Evolutionary conservation across 2,113 vertebrate genomes (phyloP).

Genomic region (Theristicus caerulescens): DNA sequence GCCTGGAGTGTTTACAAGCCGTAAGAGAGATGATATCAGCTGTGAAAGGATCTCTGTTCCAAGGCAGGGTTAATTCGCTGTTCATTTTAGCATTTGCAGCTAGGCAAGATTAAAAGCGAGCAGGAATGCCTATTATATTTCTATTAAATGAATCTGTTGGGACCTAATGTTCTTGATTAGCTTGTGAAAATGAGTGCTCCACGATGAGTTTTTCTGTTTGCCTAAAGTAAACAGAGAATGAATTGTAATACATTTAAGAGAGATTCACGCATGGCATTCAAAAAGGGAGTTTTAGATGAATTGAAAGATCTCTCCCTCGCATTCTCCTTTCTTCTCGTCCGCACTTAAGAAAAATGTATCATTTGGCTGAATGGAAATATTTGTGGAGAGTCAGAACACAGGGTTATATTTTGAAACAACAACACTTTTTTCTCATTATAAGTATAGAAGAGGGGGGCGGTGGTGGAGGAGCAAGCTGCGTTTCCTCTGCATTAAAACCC

Average conservation of each 20-base stretch:
- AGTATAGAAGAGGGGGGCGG: not conserved
- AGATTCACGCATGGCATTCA: conserved; percentile 48
- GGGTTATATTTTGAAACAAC: conserved; percentile 36
- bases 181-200: conserved; percentile 68
- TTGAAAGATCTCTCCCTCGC: conserved; percentile 31
- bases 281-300: conserved; percentile 45
- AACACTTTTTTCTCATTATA: not conserved
- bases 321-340: conserved; percentile 51
- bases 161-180: conserved; percentile 79
- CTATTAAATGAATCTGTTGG: conserved; percentile 79
- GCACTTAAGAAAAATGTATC: conserved; percentile 51
- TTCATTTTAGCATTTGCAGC: conserved; percentile 76
- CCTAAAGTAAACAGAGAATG: conserved; percentile 77
- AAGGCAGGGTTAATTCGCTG: conserved; percentile 79
- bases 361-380: conserved; percentile 34
- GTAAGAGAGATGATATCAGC: conserved; percentile 71
- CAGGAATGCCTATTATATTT: conserved; percentile 80
- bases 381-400: not conserved
- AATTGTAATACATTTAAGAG: conserved; percentile 71
- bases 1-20: conserved; percentile 68
- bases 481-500: conserved; percentile 24
- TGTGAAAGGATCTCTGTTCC: conserved; percentile 75
- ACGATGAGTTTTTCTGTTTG: conserved; percentile 75
- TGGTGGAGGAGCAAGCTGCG: not conserved
- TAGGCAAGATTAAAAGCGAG: conserved; percentile 76